A percentile compares a stretch with the other conserved stretches of the same genome.
These are phyloP conservation scores for Phalacrocorax brasilianus DNA, from an alignment of 2,113 vertebrate species.

Conservation along the genomic window DNA sequence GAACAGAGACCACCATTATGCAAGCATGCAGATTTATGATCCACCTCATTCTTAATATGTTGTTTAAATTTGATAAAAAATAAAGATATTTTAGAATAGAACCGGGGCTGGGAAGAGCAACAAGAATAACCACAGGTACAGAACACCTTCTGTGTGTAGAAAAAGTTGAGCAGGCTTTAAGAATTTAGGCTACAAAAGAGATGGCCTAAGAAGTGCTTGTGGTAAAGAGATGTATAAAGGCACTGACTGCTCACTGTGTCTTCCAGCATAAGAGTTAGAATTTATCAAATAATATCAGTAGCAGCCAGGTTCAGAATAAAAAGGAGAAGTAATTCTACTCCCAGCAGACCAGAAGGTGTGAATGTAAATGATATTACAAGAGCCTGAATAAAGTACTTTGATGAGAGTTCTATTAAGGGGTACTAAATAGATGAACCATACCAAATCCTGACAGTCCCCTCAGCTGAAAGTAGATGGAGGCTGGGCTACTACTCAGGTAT, in stretches of 20 bases:
- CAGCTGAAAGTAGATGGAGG: not conserved
- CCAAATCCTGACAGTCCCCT: not conserved
- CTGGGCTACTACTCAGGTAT: not conserved
- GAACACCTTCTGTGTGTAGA: not conserved
- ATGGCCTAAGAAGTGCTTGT: not conserved
- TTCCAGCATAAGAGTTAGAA: not conserved
- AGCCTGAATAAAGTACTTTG: not conserved
- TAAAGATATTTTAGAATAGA: not conserved
- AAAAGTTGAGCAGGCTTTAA: not conserved
- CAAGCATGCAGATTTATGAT: not conserved
- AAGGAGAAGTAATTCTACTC: not conserved
- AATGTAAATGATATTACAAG: not conserved
- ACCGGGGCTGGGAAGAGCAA: not conserved
- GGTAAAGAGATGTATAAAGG: not conserved
- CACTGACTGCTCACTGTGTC: not conserved
- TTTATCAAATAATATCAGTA: not conserved
- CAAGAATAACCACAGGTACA: not conserved
- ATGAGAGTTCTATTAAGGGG: not conserved
- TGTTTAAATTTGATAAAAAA: not conserved
- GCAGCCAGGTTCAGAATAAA: not conserved
- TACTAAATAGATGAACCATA: not conserved
- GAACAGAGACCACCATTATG: not conserved
- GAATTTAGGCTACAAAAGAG: not conserved
- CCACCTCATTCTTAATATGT: not conserved
- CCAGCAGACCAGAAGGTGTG: not conserved